Evolutionary conservation across 1,140 invertebrate genomes (phyloP), one percentile per base, ranked within the genome.

Genomic region (Zeugodacus cucurbitae): DNA sequence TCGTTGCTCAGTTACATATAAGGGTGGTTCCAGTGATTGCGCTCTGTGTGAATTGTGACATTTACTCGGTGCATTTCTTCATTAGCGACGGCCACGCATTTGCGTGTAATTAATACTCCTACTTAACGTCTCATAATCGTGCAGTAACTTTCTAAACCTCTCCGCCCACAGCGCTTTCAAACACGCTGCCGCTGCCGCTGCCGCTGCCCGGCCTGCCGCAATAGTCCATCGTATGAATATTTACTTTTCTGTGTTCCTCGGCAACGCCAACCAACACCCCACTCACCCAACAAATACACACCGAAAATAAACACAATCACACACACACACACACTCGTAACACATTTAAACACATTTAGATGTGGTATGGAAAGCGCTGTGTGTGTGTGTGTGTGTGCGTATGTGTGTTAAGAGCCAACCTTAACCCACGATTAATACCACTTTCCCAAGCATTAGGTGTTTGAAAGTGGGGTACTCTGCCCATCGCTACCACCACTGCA

Each of bases 381-480:
- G 62, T 32, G 29, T 67, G 11, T 26, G 58, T 59, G n/a, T 26
- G 22, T 26, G 67, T 74, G 34, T 34, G 17, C 20, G 32, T 74
- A 34, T 74, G 67, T 37, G 32, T 74, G 67, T 37, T 17, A 41
- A 34, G 67, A 41, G 67, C 67, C 34, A 74, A 74, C 32, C 67
- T 74, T 74, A 74, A 74, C 32, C 67, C 67, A 74, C 67, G 67
- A 74, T 74, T 74, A 74, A 41, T 74, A 34, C 20, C 67, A 74
- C 34, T 74, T 74, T 74, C 34, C 32, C 34, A 37, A 74, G 34
- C 58, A 74, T 67, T 22, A 41, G 20, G 17, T 8, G 67, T 14
- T 54, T 17, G 34, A 26, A 17, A 11, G 29, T 67, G 29, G 29
- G 67, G 34, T 54, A 41, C 14, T 37, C 34, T 22, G 34, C 14